These are phyloP conservation scores for Peromyscus nudipes DNA, from an alignment of 2,797 vertebrate genomes.

Conservation along the genomic window DNA sequence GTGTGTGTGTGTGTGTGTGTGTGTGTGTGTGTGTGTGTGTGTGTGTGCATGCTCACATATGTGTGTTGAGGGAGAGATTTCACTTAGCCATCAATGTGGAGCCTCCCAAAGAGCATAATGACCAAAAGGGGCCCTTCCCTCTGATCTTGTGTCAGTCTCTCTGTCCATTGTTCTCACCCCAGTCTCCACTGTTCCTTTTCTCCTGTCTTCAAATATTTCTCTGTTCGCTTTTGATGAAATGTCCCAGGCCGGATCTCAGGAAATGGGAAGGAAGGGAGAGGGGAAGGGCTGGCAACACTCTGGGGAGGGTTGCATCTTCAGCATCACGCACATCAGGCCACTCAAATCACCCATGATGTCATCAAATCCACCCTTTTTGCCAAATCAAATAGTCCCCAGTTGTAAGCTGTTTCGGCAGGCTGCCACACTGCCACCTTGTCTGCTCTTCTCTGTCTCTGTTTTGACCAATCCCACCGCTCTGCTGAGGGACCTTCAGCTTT, in stretches of 20 bases:
- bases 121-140: neutral
- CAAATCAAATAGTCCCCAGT: neutral
- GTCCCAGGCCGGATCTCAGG: neutral
- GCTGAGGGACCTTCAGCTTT: neutral
- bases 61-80: neutral
- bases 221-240: neutral
- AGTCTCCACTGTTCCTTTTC: neutral
- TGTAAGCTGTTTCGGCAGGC: neutral
- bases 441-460: neutral
- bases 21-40: too few relatives aligned
- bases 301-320: neutral
- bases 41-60: neutral
- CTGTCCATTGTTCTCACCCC: neutral
- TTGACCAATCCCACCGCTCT: neutral
- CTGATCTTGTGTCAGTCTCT: neutral
- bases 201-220: neutral
- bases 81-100: neutral
- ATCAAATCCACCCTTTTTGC: neutral
- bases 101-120: neutral
- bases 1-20: too few relatives aligned
- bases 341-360: neutral
- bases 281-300: neutral
- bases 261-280: fast-evolving
- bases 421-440: neutral
- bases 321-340: neutral